Base-by-base conservation (phyloP, 2,797 vertebrate genomes). In the Menidia menidia region DNA sequence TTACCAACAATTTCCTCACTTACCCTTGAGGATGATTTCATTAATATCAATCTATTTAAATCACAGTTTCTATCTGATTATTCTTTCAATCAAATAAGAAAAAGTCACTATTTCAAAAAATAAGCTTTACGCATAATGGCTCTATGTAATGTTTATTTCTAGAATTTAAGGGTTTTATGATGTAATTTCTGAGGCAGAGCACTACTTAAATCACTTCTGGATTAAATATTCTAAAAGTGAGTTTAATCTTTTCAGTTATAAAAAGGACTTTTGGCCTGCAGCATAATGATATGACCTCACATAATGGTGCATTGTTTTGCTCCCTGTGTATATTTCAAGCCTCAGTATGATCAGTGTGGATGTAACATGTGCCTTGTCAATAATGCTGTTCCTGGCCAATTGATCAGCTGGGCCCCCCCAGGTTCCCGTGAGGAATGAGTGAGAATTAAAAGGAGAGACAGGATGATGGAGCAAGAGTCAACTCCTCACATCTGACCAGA, bases 321-420 rank as follows among this genome's bases (percentile, higher is more conserved):
- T 15, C 30, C 39, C 56, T 47, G 9, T 58, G 53, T 42, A 52
- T 61, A 63, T 63, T 45, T 6, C 61, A 57, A 60, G 71, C 58
- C 77, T 75, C 69, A 58, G 71, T 16, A 67, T 81, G 60, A 67
- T 84, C 75, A 80, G 89, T 92, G 82, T 88, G 90, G 82, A 91
- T 89, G 87, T 88, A 86, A 87, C 77, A 84, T 88, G 78, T 89
- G 89, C 84, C 58, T 59, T 90, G 91, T 93, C 93, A 90, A 91
- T 93, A 88, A 88, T 88, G 90, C 90, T 87, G 87, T 93, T 93
- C 93, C 84, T 76, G 63, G 72, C 60, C 52, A 50, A 92, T 89
- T 89, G 91, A 93, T 92, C 86, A 87, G 75, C 55, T 81, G 64
- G 71, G 81, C 63, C 67, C 25, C 54, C 69, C 57, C 59, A 4